These are phyloP conservation scores for Plumapathes pennacea DNA, from an alignment of 92 coral and sea anemone genomes.

Conservation along the genomic window DNA sequence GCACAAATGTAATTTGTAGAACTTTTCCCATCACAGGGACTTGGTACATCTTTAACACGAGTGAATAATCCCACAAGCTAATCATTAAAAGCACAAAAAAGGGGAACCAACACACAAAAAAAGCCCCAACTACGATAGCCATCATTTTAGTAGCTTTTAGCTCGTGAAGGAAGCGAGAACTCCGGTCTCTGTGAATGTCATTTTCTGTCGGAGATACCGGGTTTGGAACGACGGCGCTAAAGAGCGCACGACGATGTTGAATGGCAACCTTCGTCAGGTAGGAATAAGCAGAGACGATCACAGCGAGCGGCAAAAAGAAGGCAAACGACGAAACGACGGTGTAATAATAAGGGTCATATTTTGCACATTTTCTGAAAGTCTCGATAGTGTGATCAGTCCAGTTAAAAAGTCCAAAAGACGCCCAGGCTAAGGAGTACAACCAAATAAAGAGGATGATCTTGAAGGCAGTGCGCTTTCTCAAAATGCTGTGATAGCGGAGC, in stretches of 20 bases:
- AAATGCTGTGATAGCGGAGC: conserved; percentile 55
- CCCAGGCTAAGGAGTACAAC: conserved; percentile 60
- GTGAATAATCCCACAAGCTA: conserved; percentile 69
- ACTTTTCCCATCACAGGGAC: conserved; percentile 1
- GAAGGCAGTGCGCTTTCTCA: conserved; percentile 50
- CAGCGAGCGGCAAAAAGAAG: conserved; percentile 61
- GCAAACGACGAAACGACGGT: conserved; percentile 64
- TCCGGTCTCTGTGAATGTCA: conserved; percentile 30
- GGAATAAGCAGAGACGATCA: conserved; percentile 57
- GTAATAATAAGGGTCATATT: conserved; percentile 63
- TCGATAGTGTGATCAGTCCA: conserved; percentile 50
- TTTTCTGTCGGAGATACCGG: conserved; percentile 7
- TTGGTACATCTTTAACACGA: conserved; percentile 1
- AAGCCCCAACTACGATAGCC: conserved; percentile 73
- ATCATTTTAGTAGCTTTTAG: conserved; percentile 75
- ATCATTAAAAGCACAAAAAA: conserved; percentile 63
- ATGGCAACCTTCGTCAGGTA: conserved; percentile 70
- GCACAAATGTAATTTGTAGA: conserved; percentile 42
- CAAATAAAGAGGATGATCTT: conserved; percentile 57
- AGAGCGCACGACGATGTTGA: conserved; percentile 46
- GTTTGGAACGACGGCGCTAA: conserved; percentile 32
- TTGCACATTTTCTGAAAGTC: conserved; percentile 51
- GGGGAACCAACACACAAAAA: conserved; percentile 71
- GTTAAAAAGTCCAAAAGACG: conserved; percentile 65
- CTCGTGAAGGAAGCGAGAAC: conserved; percentile 59